Conservation (phyloP, 2,797 vertebrate genomes). For the Sternarchorhynchus goeldii region DNA sequence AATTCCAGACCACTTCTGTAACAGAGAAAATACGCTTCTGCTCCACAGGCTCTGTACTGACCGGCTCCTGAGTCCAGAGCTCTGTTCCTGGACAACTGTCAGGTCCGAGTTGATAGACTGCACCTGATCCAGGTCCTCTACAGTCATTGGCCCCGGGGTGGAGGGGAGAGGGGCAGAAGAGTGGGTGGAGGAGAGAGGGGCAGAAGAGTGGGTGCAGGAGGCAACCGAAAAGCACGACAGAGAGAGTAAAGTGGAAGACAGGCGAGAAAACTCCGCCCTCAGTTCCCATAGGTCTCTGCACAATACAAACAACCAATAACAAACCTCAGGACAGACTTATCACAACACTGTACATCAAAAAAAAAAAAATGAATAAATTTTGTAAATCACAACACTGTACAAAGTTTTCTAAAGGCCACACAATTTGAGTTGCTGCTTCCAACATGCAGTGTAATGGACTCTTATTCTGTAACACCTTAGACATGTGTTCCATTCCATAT, state of each 20-base stretch:
- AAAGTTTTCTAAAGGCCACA: too few species aligned
- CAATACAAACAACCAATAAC: conserved; percentile 40
- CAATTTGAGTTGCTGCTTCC: too few species aligned
- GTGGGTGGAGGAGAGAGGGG: not conserved
- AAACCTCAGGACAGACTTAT: not conserved
- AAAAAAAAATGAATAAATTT: too few species aligned
- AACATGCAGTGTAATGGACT: too few species aligned
- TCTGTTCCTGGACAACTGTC: conserved; percentile 57
- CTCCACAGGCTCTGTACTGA: conserved; percentile 52
- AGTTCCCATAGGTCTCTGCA: conserved; percentile 85
- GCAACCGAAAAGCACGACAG: conserved; percentile 16
- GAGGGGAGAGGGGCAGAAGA: conserved; percentile 40
- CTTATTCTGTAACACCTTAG: too few species aligned
- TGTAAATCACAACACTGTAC: not conserved
- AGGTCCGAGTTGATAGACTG: conserved; percentile 47
- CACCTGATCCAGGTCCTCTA: conserved; percentile 64
- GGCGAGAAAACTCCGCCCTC: conserved; percentile 80
- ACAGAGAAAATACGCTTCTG: too few species aligned
- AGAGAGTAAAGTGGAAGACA: conserved; percentile 80
- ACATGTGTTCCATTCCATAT: too few species aligned
- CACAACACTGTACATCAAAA: not conserved
- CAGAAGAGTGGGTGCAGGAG: conserved; percentile 16
- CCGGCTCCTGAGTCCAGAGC: conserved; percentile 73
- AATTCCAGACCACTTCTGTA: too few species aligned
- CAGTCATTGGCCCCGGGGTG: conserved; percentile 58